Percentiles rank a stretch among this genome's conserved stretches.
Conservation (phyloP, 2,797 vertebrate genomes). For the Silurus aristotelis region DNA sequence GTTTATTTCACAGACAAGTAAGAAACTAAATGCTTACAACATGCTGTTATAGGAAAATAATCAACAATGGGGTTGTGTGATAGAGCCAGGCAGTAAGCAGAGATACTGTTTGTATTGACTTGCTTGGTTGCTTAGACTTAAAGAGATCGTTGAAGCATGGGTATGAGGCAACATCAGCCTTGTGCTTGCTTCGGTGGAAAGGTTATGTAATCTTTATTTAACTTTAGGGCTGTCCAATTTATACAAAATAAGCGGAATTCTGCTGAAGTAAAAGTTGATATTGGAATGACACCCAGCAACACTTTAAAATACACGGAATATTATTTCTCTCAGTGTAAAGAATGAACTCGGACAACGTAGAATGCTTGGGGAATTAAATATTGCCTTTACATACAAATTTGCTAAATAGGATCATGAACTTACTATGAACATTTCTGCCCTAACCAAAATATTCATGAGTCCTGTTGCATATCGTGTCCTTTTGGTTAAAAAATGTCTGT, state of each 20-base stretch:
- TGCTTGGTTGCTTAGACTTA: background rate
- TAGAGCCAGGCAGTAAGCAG: background rate
- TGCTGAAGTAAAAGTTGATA: background rate
- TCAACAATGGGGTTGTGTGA: background rate
- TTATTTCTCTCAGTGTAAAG: background rate
- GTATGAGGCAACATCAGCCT: background rate
- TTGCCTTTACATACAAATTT: background rate
- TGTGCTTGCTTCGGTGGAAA: background rate
- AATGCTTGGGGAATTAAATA: background rate
- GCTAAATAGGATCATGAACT: background rate
- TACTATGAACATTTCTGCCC: background rate
- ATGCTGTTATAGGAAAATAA: background rate
- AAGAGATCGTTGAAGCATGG: background rate
- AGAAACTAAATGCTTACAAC: background rate
- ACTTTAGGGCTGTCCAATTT: background rate
- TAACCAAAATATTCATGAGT: background rate
- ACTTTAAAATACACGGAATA: background rate
- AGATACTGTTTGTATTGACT: conserved; percentile 7
- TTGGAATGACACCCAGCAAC: background rate
- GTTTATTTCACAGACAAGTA: background rate
- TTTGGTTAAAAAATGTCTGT: conserved; percentile 33
- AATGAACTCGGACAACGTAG: background rate
- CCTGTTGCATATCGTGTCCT: background rate
- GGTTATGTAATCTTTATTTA: conserved; percentile 8
- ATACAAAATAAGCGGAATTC: background rate